Conservation (phyloP, 2,113 vertebrate genomes). For the Fulica atra region DNA sequence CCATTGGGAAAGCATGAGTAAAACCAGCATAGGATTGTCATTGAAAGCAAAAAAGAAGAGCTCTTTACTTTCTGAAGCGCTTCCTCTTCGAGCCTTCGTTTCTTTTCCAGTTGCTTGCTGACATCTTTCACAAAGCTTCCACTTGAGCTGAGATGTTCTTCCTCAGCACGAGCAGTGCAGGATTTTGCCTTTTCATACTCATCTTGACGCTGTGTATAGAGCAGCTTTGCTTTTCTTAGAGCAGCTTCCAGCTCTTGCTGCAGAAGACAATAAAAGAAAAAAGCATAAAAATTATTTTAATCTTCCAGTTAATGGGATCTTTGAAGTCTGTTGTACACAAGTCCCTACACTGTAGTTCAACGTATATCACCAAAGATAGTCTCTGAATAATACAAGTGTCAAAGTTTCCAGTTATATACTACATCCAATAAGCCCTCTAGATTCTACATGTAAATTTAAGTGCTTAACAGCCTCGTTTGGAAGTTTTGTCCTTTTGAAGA, state of each 20-base stretch:
- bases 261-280: background rate
- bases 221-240: constrained; percentile 87
- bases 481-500: background rate
- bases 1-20: background rate
- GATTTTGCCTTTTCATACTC: constrained; percentile 94
- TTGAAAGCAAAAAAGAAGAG: background rate
- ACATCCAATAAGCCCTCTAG: background rate
- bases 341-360: background rate
- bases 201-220: constrained; percentile 90
- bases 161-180: constrained; percentile 88
- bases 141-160: constrained; percentile 81
- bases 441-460: background rate
- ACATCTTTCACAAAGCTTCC: constrained; percentile 75
- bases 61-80: constrained; percentile 89
- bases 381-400: background rate
- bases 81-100: constrained; percentile 90
- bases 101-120: constrained; percentile 90
- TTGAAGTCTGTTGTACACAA: background rate
- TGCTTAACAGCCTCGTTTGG: background rate
- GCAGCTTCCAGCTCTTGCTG: constrained; percentile 92
- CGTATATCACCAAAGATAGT: background rate
- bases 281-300: background rate
- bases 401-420: background rate
- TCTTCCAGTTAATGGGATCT: background rate
- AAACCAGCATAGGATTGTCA: background rate